These are phyloP conservation scores for Nephrotoma guestfalica DNA, from an alignment of 2,888 invertebrate species.

Conservation along the genomic window DNA sequence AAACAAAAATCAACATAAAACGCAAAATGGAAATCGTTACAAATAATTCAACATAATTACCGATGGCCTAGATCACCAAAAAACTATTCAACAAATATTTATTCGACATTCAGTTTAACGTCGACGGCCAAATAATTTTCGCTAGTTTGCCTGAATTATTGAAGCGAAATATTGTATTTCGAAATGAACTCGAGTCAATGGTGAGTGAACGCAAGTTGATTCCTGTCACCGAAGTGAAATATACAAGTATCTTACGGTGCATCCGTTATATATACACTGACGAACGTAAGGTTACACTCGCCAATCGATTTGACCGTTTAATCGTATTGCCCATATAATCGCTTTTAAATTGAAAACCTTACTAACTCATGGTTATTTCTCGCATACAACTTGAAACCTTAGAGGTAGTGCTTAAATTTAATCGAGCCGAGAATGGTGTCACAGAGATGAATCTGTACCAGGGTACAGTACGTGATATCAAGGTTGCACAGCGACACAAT, in stretches of 20 bases:
- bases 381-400: neutral
- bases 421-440: neutral
- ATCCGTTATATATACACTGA: neutral
- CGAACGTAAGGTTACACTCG: neutral
- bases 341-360: neutral
- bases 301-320: neutral
- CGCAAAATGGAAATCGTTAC: neutral
- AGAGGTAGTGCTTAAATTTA: neutral
- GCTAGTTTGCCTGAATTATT: neutral
- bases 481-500: neutral
- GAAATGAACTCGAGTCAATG: neutral
- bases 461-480: neutral
- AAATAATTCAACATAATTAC: neutral
- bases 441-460: neutral
- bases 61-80: neutral
- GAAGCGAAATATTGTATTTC: neutral
- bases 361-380: neutral
- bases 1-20: too few species aligned
- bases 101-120: neutral
- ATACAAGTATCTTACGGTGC: neutral
- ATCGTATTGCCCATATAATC: neutral
- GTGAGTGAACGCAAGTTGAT: neutral
- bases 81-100: neutral
- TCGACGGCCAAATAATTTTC: neutral
- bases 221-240: neutral